Evolutionary conservation across 2,113 vertebrate species (phyloP).

Genomic region (Antigone vipio): DNA sequence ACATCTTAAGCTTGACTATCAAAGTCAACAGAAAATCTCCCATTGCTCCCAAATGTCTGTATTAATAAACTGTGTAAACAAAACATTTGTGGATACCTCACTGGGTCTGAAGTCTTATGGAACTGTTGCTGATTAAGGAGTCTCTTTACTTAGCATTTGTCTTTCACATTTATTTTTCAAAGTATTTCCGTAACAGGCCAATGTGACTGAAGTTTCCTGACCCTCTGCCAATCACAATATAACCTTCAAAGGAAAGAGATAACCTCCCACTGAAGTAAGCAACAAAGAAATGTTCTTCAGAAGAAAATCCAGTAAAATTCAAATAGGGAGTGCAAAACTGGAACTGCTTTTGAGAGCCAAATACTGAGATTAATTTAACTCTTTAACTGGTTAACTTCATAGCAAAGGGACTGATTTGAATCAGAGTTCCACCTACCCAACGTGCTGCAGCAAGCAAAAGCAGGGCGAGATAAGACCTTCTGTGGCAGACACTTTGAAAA

Average conservation of each 20-base stretch:
- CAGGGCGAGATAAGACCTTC: not conserved
- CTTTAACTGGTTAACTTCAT: not conserved
- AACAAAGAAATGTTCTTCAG: constrained; percentile 46
- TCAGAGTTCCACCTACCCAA: not conserved
- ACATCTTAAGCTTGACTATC: not conserved
- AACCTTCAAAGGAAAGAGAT: constrained; percentile 66
- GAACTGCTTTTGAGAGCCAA: not conserved
- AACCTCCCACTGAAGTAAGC: constrained; percentile 55
- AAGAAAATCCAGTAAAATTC: constrained; percentile 60
- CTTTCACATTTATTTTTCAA: constrained; percentile 67
- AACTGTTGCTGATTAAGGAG: constrained; percentile 58
- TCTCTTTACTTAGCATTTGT: constrained; percentile 57
- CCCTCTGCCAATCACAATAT: constrained; percentile 66
- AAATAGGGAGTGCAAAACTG: constrained; percentile 4
- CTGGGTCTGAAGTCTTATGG: not conserved
- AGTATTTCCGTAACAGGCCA: constrained; percentile 48
- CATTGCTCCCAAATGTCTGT: not conserved
- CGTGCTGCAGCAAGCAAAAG: not conserved
- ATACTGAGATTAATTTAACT: constrained; percentile 19
- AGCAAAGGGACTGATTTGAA: not conserved
- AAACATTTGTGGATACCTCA: not conserved
- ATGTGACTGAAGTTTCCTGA: constrained; percentile 66
- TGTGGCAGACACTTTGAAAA: not conserved
- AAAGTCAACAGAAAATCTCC: not conserved
- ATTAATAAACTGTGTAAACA: constrained; percentile 29